phyloP scores from a whole-genome alignment of 2,113 vertebrate genomes.

The Tachysurus fulvidraco region DNA sequence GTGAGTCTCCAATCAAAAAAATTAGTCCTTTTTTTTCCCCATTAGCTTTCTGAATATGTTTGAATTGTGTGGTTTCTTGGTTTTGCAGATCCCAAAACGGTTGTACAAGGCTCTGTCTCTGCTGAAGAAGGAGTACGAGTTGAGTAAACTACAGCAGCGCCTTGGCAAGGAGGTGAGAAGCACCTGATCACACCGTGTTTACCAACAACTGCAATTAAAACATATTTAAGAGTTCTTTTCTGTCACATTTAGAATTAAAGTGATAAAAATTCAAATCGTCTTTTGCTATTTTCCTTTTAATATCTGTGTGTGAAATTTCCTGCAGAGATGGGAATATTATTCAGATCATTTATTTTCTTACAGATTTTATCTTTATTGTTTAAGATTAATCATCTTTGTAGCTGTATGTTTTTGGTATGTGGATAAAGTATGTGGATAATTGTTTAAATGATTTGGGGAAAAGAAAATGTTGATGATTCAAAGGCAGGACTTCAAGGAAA shows the following conservation, averaged over 20 bases:
- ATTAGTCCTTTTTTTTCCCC: neutral
- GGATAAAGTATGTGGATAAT: neutral
- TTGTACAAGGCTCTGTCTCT: constrained; percentile 96
- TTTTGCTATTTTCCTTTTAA: neutral
- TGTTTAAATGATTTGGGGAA: neutral
- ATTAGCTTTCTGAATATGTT: neutral
- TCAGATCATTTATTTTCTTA: neutral
- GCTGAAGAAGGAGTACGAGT: constrained; percentile 96
- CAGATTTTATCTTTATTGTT: neutral
- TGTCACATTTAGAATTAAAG: neutral
- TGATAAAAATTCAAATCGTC: neutral
- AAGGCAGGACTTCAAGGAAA: neutral
- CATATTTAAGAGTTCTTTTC: neutral
- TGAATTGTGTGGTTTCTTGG: neutral
- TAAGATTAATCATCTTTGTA: neutral
- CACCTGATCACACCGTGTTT: neutral
- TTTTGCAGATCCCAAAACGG: constrained; percentile 89
- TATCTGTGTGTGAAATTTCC: neutral
- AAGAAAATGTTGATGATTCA: neutral
- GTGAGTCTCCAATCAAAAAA: constrained; percentile 68
- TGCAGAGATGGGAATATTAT: neutral
- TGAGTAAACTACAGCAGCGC: constrained; percentile 96
- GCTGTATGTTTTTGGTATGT: neutral
- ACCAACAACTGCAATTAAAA: neutral
- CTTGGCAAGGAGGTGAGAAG: constrained; percentile 88